phyloP scores from a whole-genome alignment of 2,888 invertebrate genomes.

The Polymixis lichenea region DNA sequence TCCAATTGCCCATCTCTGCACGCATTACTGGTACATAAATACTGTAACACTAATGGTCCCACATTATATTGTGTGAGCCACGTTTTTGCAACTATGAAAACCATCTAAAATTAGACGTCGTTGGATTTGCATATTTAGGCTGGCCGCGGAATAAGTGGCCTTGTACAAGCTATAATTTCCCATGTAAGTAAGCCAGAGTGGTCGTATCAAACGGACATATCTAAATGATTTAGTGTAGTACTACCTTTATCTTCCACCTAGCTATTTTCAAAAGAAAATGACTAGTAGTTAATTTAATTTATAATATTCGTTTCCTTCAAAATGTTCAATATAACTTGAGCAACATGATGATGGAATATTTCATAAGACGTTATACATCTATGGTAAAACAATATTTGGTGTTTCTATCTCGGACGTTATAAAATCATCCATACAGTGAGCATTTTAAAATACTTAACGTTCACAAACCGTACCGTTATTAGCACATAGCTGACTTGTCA shows the following conservation, averaged over 20 bases:
- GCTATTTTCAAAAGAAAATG: constrained; percentile 90
- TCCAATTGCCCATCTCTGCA: constrained; percentile 47
- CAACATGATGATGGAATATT: constrained; percentile 89
- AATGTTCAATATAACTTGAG: constrained; percentile 88
- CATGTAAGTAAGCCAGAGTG: constrained; percentile 55
- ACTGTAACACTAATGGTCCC: constrained; percentile 79
- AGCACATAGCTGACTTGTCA: constrained; percentile 71
- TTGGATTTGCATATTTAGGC: constrained; percentile 70
- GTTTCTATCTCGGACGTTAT: constrained; percentile 83
- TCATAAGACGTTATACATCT: constrained; percentile 88
- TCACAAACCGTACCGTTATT: constrained; percentile 69
- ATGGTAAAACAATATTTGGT: constrained; percentile 88
- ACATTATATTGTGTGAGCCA: constrained; percentile 80
- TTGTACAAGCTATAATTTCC: constrained; percentile 45
- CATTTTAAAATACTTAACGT: constrained; percentile 79
- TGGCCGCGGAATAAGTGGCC: constrained; percentile 39
- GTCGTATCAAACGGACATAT: constrained; percentile 63
- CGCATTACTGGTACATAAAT: constrained; percentile 67
- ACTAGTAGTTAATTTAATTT: constrained; percentile 83
- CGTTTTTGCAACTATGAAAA: constrained; percentile 67
- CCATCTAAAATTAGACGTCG: constrained; percentile 59
- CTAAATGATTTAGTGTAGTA: constrained; percentile 68
- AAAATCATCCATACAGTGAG: constrained; percentile 81
- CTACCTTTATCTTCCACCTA: constrained; percentile 80
- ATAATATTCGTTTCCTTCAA: constrained; percentile 83